Base-by-base conservation (phyloP, 2,113 vertebrate species). In the Bubo bubo region DNA sequence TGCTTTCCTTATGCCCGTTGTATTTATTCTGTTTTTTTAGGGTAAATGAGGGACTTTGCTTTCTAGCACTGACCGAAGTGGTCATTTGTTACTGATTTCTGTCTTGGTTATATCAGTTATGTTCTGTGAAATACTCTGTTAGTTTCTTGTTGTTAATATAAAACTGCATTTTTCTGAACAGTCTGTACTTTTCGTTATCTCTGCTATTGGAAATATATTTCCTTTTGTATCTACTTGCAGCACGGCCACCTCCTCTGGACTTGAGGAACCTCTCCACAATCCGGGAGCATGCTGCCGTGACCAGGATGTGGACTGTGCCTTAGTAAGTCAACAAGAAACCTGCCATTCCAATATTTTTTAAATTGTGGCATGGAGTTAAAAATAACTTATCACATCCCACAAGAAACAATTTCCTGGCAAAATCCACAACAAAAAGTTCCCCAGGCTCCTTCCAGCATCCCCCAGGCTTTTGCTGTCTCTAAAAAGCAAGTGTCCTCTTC, bases 171-270 rank as follows among this genome's bases (percentile, higher is more conserved):
- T 85, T 83, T 67, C 63, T 47, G 4, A 95, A 14, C 62, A 76
- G 7, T 26, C 6, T 30, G n/a, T 76, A 30, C 63, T 60, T 91
- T 79, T 37, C 45, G 27, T 70, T 67, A 84, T 47, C 41, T 86
- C 49, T 79, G 59, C 64, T 86, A 58, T 63, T 91, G 88, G 67
- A 93, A 88, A 89, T 62, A 7, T 8, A 22, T 73, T 76, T 80
- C 39, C 56, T 81, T 66, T 83, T 80, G 60, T 93, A 19, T 67
- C 86, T 68, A 8, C 55, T 86, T 93, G 9, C 96, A 99, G 99
- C 98, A 86, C 99, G 99, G 59, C 99, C 99, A 14, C 99, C 99
- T 50, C 99, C 99, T 12, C 98, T 99, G 91, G 99, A 99, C 97
- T 96, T 99, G 95, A 98, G 98, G 84, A 99, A 97, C 71, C 98